Conservation (phyloP, 2,888 invertebrate species). For the Pilophorus perplexus region DNA sequence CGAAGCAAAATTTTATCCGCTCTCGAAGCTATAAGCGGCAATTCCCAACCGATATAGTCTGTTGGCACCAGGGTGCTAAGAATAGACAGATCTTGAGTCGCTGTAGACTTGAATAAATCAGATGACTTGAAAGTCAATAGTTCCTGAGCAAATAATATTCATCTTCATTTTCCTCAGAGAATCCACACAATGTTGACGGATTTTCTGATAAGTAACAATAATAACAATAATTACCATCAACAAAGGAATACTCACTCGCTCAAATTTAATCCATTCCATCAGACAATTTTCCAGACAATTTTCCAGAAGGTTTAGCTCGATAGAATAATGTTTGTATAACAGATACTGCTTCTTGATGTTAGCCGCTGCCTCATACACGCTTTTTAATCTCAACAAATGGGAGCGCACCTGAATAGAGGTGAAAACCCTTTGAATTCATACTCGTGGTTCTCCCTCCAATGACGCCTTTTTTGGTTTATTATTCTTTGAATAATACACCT, state of each 20-base stretch:
- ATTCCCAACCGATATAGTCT: slow-evolving; percentile 17
- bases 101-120: slow-evolving; percentile 1
- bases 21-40: slow-evolving; percentile 5
- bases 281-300: slow-evolving; percentile 8
- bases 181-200: too few species aligned
- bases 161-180: too few species aligned
- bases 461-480: too few species aligned
- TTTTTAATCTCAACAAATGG: background rate
- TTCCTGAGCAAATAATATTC: background rate
- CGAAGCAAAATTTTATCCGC: slow-evolving; percentile 25
- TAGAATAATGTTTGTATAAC: background rate
- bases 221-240: too few species aligned
- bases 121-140: background rate
- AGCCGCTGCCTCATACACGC: background rate
- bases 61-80: background rate
- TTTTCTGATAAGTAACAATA: too few species aligned
- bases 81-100: background rate
- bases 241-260: slow-evolving; percentile 11
- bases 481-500: too few species aligned
- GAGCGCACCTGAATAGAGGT: slow-evolving; percentile 8
- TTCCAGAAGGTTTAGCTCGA: slow-evolving; percentile 8
- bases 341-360: slow-evolving; percentile 16
- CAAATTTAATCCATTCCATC: slow-evolving; percentile 10
- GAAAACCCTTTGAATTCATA: too few species aligned
- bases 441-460: too few species aligned